phyloP scores from a whole-genome alignment of 2,113 vertebrate species.

The Takifugu flavidus region DNA sequence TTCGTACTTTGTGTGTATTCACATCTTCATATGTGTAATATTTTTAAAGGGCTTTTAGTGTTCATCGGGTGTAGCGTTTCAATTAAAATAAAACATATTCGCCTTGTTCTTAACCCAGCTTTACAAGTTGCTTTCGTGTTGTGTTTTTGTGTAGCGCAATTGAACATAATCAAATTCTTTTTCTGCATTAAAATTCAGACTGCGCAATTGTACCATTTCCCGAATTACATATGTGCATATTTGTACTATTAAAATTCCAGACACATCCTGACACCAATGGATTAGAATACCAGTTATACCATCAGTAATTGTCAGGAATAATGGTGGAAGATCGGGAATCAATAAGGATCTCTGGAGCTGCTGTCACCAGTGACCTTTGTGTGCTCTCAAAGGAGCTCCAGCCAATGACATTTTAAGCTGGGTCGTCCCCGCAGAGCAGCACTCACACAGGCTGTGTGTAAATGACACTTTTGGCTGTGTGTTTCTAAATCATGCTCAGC shows the following conservation, averaged over 20 bases:
- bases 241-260: conserved; percentile 37
- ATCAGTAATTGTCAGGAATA: conserved; percentile 57
- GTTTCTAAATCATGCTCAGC: conserved; percentile 31
- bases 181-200: neutral
- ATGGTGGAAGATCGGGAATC: conserved; percentile 67
- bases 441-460: conserved; percentile 46
- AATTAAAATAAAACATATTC: too few relatives aligned
- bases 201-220: conserved; percentile 13
- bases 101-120: too few relatives aligned
- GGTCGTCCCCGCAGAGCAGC: conserved; percentile 52
- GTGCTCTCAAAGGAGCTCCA: conserved; percentile 42
- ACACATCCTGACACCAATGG: conserved; percentile 48
- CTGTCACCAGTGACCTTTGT: conserved; percentile 74
- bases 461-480: conserved; percentile 48
- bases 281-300: conserved; percentile 64
- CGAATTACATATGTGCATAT: conserved; percentile 20
- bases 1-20: neutral
- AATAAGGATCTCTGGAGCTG: conserved; percentile 54
- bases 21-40: neutral
- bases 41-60: too few relatives aligned
- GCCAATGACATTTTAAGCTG: conserved; percentile 67
- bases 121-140: neutral
- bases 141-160: neutral
- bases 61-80: too few relatives aligned
- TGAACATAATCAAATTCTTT: neutral